These are phyloP conservation scores for Lagria hirta DNA, from an alignment of 2,888 invertebrate species.

Conservation along the genomic window DNA sequence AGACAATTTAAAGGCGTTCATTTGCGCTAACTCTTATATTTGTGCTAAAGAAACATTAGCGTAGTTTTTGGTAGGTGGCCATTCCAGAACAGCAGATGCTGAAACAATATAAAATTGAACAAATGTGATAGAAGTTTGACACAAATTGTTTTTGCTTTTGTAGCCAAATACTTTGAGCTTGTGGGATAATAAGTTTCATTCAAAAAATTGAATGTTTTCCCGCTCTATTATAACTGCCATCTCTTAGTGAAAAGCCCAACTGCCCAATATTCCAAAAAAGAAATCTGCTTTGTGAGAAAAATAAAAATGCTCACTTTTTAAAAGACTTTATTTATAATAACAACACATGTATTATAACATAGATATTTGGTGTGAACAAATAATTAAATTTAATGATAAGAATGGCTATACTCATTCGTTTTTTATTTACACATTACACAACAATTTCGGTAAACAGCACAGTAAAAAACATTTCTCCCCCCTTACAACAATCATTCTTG, in stretches of 20 bases:
- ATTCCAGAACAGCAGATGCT: too few species aligned
- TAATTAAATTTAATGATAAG: slow-evolving; percentile 50
- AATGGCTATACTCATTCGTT: slow-evolving; percentile 43
- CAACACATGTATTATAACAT: slow-evolving; percentile 57
- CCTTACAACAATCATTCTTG: slow-evolving; percentile 2
- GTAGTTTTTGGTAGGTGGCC: too few species aligned
- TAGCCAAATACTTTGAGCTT: not conserved
- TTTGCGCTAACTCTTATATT: too few species aligned
- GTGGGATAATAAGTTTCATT: not conserved
- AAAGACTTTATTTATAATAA: slow-evolving; percentile 50
- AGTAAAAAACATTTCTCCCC: slow-evolving; percentile 39
- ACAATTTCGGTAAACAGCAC: slow-evolving; percentile 46
- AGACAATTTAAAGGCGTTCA: too few species aligned
- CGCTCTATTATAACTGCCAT: not conserved
- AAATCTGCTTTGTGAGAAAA: slow-evolving; percentile 3
- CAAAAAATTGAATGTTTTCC: not conserved
- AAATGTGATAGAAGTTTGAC: not conserved
- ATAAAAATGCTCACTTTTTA: slow-evolving; percentile 15
- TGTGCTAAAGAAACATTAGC: too few species aligned
- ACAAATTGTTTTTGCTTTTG: not conserved
- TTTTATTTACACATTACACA: slow-evolving; percentile 50
- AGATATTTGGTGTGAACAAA: slow-evolving; percentile 56
- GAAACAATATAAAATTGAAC: not conserved
- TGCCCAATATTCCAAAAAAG: not conserved
- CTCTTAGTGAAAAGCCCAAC: not conserved